Base-by-base conservation (phyloP, 2,888 invertebrate genomes). In the Elmis aenea region DNA sequence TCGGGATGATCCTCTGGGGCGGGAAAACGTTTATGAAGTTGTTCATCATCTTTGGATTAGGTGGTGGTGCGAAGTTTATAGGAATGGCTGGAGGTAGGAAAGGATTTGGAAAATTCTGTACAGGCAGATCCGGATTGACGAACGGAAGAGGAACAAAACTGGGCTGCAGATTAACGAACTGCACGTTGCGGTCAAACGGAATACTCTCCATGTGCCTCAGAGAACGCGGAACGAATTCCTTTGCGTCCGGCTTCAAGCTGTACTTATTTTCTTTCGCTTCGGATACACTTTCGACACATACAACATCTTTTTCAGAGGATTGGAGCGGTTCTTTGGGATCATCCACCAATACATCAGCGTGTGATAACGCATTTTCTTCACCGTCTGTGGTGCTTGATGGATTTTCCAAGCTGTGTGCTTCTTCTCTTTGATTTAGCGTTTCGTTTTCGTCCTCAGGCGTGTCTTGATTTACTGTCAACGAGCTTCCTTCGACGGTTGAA, bases 151-250 rank as follows among this genome's bases (percentile, higher is more conserved):
- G 62, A 33, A 65, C 54, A 47, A 61, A 63, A 43, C 59, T 62
- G 3, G 60, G 59, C 20, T 55, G 57, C 26, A 62, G 49, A 46
- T 62, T 61, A 25, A 61, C 50, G 38, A 55, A 59, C 16, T 59
- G 59, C 3, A 61, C 35, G 23, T 50, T 50, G 3, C 54, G 55
- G 34, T 48, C 49, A 14, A 51, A 25, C 32, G 48, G 38, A 18
- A 55, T 45, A n/a, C 46, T 45, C 27, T 51, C 50, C 11, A 48
- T 42, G 2, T 42, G 42, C 22, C 59, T 54, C 32, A 61, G 61
- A n/a, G 57, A 53, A 34, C 66, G 54, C 3, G 68, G 69, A n/a
- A 68, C 47, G 46, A 69, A 69, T 50, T 68, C 68, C 58, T 68
- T 62, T 3, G 69, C 69, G 41, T 69, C 68, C 5, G 67, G 62